Evolutionary conservation across 2,888 invertebrate genomes (phyloP).

Genomic region (Digitonthophagus gazella): DNA sequence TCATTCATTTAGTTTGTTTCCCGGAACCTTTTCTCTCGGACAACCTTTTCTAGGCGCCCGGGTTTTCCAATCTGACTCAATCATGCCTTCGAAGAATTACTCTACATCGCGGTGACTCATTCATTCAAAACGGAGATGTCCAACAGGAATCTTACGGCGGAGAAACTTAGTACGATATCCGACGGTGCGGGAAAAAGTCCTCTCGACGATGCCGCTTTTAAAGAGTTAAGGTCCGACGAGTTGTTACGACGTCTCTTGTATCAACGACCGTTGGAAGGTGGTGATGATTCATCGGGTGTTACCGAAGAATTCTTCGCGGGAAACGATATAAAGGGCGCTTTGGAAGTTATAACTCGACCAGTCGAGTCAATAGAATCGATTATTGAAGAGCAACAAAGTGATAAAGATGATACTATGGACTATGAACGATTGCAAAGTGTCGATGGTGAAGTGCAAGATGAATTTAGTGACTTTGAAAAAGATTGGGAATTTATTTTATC

Average conservation of each 20-base stretch:
- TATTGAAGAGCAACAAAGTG: conserved; percentile 11
- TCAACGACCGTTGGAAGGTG: conserved; percentile 20
- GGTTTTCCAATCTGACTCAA: conserved; percentile 11
- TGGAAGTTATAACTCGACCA: background rate
- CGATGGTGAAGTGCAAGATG: conserved; percentile 16
- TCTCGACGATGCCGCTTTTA: conserved; percentile 29
- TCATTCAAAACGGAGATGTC: background rate
- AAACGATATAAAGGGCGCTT: conserved; percentile 18
- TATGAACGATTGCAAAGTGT: conserved; percentile 19
- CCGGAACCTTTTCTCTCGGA: conserved; percentile 1
- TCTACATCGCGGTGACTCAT: background rate
- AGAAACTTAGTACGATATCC: background rate
- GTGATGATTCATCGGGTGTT: conserved; percentile 15
- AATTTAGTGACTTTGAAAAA: conserved; percentile 27
- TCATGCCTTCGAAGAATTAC: conserved; percentile 1
- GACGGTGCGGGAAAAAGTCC: conserved; percentile 4
- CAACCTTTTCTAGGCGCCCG: conserved; percentile 3
- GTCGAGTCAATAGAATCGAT: conserved; percentile 4
- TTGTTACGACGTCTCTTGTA: conserved; percentile 39
- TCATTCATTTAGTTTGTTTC: background rate
- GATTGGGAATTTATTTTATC: conserved; percentile 43
- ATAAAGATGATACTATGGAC: conserved; percentile 34
- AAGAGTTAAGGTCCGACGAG: conserved; percentile 39
- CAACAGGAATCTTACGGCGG: background rate
- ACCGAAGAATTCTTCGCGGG: conserved; percentile 29